Base-by-base conservation (phyloP, 2,797 vertebrate species). In the Tamandua tetradactyla region DNA sequence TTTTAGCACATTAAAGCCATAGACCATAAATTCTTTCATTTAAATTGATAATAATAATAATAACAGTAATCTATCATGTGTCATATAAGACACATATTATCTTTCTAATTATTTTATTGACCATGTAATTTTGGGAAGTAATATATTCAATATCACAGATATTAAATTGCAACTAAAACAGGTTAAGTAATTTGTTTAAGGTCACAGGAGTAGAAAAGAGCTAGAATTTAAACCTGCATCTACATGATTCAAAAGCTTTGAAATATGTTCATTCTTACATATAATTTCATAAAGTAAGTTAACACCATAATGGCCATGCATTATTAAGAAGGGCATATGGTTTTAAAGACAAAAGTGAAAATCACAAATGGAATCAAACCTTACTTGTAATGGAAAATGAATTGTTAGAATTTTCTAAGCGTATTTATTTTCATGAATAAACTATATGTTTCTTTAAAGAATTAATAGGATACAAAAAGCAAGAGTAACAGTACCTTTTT, bases 231-330 rank as follows among this genome's bases (percentile, higher is more conserved):
- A 95, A 42, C 14, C 3, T 59, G 10, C 2, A 47, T 47, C 35
- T 68, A 42, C 14, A 8, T 83, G 27, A 90, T 71, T 95, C n/a
- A 83, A 87, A 83, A 86, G n/a, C 49, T 95, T 72, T 37, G 9
- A 83, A 92, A 92, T 74, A 82, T 15, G 88, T 78, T 81, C 42
- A 89, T 79, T 92, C 64, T 75, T 81, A 81, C 37, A 64, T 71
- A 17, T 2, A 88, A 68, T 59, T 69, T 37, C 66, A 69, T 75
- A 80, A 80, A 79, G 55, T 49, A 95, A 85, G 47, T n/a, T n/a
- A n/a, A 62, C 72, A 40, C 9, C 49, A 79, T 79, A 92, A 62
- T 69, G 27, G 11, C 25, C 20, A 76, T n/a, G 17, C 4, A 66
- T 76, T 78, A 44, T 40, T 42, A 66, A 62, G 30, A 74, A 79